phyloP scores from a whole-genome alignment of 2,888 invertebrate genomes.

The Epirrhoe alternata region DNA sequence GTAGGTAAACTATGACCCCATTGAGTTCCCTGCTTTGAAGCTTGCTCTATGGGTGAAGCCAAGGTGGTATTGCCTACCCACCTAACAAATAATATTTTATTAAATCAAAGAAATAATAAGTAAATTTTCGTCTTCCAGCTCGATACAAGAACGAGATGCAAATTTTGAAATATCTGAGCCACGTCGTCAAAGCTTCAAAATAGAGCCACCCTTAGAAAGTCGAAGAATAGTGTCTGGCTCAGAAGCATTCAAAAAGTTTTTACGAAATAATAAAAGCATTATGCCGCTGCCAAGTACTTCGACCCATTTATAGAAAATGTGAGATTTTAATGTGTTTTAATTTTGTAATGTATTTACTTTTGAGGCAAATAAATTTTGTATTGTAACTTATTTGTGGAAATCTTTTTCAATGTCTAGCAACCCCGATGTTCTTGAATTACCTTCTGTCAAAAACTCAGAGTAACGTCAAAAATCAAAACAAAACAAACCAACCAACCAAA shows the following conservation, averaged over 20 bases:
- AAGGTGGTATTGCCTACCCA: too few species aligned
- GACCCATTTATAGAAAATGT: conserved; percentile 1
- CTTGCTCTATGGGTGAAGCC: too few species aligned
- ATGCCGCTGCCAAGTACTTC: conserved; percentile 36
- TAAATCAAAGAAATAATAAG: too few species aligned
- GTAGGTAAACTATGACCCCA: too few species aligned
- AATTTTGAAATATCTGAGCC: conserved; percentile 1
- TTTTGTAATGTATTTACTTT: conserved; percentile 29
- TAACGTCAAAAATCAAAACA: too few species aligned
- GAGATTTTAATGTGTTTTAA: conserved; percentile 10
- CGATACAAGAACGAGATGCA: conserved; percentile 27
- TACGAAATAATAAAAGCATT: conserved; percentile 57
- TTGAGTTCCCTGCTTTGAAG: too few species aligned
- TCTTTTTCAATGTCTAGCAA: neutral
- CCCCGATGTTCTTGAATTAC: neutral
- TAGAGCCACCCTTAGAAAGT: conserved; percentile 39
- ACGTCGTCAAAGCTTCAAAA: conserved; percentile 2
- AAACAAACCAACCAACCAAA: too few species aligned
- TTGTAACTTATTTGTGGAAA: neutral
- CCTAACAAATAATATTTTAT: too few species aligned
- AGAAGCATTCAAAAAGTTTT: conserved; percentile 67
- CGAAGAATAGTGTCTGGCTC: conserved; percentile 69
- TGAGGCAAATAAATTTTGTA: conserved; percentile 45
- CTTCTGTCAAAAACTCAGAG: too few species aligned
- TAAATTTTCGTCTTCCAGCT: conserved; percentile 25